A percentile compares a stretch with the other conserved stretches of the same genome.
Evolutionary conservation across 1,140 invertebrate genomes (phyloP).

Genomic region (Pissodes strobi): DNA sequence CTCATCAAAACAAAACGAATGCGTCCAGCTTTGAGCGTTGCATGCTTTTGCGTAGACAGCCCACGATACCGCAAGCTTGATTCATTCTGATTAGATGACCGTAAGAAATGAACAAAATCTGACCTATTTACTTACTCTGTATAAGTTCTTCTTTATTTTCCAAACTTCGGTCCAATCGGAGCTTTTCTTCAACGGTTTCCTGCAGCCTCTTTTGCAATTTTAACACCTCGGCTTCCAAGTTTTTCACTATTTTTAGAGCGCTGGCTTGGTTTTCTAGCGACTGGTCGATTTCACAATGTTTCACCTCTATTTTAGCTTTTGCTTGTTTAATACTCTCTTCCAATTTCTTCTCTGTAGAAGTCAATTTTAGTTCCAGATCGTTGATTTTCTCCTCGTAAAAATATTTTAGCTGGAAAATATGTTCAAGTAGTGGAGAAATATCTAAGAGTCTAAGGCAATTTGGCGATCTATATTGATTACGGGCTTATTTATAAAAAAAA

Average conservation of each 20-base stretch:
- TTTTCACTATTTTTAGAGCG: slow-evolving; percentile 42
- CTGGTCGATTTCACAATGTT: slow-evolving; percentile 41
- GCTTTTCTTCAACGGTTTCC: slow-evolving; percentile 34
- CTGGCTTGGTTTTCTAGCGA: slow-evolving; percentile 39
- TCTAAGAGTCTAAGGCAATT: too few relatives aligned
- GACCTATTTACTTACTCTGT: slow-evolving; percentile 1
- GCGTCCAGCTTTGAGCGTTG: too few relatives aligned
- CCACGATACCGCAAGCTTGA: too few relatives aligned
- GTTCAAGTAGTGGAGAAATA: too few relatives aligned
- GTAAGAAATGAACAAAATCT: background rate
- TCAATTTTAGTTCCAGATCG: slow-evolving; percentile 39
- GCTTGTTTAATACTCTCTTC: slow-evolving; percentile 32
- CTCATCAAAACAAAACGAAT: too few relatives aligned
- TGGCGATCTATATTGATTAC: too few relatives aligned
- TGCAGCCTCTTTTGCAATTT: slow-evolving; percentile 40
- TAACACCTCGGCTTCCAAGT: slow-evolving; percentile 44
- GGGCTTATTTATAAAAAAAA: too few relatives aligned
- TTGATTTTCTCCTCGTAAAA: slow-evolving; percentile 46
- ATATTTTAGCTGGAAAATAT: slow-evolving; percentile 41
- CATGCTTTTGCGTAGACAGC: too few relatives aligned
- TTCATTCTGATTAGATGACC: too few relatives aligned
- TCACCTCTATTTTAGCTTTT: slow-evolving; percentile 20
- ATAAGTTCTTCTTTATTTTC: slow-evolving; percentile 38
- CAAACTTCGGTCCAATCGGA: slow-evolving; percentile 34
- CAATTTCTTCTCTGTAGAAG: slow-evolving; percentile 34